Conservation (phyloP, 2,797 vertebrate genomes). For the Rhyacichthys aspro region DNA sequence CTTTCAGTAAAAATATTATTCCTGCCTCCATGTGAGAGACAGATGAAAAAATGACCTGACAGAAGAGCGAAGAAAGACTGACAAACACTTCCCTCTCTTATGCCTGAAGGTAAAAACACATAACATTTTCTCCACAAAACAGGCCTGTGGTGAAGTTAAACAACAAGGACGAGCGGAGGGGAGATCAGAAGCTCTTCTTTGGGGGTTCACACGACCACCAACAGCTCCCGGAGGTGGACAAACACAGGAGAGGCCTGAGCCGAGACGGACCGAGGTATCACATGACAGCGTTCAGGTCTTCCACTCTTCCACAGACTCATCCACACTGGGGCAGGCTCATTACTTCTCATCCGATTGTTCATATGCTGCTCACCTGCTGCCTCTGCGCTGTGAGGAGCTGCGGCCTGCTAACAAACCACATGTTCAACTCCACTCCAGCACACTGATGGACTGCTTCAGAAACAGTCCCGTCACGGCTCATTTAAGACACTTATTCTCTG, state of each 20-base stretch:
- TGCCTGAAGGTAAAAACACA: conserved; percentile 37
- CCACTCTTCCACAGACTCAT: background rate
- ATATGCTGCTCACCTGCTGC: conserved; percentile 2
- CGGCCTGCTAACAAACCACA: conserved; percentile 8
- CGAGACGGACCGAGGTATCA: conserved; percentile 16
- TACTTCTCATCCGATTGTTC: conserved; percentile 9
- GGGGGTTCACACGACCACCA: conserved; percentile 24
- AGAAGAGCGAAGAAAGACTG: conserved; percentile 28
- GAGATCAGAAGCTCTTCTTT: conserved; percentile 32
- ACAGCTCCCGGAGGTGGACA: conserved; percentile 21
- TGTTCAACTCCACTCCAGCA: background rate
- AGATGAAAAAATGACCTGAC: conserved; percentile 10
- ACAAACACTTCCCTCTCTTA: conserved; percentile 27
- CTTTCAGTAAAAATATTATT: conserved; percentile 78
- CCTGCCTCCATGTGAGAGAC: conserved; percentile 55
- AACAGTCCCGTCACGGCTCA: background rate
- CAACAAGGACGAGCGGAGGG: conserved; percentile 42
- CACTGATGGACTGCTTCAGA: conserved; percentile 7
- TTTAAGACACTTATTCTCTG: conserved; percentile 7
- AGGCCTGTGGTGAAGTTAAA: conserved; percentile 46
- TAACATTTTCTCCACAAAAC: conserved; percentile 35
- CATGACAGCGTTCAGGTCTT: background rate
- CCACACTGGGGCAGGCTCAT: background rate
- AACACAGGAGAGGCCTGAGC: conserved; percentile 22
- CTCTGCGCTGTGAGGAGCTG: background rate